Evolutionary conservation across 2,113 vertebrate species (phyloP).

Genomic region (Lethenteron camtschaticum): DNA sequence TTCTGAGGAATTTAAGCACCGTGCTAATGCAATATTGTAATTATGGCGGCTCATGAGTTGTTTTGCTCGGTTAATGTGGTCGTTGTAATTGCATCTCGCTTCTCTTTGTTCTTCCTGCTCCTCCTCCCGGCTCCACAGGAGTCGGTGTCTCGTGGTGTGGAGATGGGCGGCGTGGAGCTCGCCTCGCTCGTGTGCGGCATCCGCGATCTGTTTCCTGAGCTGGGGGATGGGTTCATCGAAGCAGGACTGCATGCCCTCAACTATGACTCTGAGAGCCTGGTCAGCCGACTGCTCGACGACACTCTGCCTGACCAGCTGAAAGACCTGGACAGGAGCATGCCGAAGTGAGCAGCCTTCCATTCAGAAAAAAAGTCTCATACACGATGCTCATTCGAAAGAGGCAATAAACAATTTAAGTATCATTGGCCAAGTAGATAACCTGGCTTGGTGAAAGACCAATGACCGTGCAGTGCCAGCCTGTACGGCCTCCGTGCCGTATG

Average conservation of each 20-base stretch:
- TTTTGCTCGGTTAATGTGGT: too few species aligned
- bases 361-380: background rate
- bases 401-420: background rate
- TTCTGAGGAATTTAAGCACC: too few species aligned
- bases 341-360: slow-evolving; percentile 27
- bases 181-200: slow-evolving; percentile 72
- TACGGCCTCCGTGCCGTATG: too few species aligned
- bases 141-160: too few species aligned
- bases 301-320: slow-evolving; percentile 33
- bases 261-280: slow-evolving; percentile 47
- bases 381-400: background rate
- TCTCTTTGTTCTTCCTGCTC: too few species aligned
- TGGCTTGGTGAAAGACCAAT: too few species aligned
- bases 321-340: slow-evolving; percentile 41
- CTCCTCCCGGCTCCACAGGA: too few species aligned
- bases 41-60: too few species aligned
- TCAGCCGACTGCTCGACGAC: slow-evolving; percentile 82
- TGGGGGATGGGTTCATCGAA: slow-evolving; percentile 75
- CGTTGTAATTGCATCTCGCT: too few species aligned
- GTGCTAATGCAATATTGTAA: too few species aligned
- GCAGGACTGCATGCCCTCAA: slow-evolving; percentile 56
- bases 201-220: slow-evolving; percentile 58
- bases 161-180: slow-evolving; percentile 35
- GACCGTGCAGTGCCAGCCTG: too few species aligned
- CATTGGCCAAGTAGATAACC: background rate